Base-by-base conservation (phyloP, 2,797 vertebrate genomes). In the Bovichtus variegatus region DNA sequence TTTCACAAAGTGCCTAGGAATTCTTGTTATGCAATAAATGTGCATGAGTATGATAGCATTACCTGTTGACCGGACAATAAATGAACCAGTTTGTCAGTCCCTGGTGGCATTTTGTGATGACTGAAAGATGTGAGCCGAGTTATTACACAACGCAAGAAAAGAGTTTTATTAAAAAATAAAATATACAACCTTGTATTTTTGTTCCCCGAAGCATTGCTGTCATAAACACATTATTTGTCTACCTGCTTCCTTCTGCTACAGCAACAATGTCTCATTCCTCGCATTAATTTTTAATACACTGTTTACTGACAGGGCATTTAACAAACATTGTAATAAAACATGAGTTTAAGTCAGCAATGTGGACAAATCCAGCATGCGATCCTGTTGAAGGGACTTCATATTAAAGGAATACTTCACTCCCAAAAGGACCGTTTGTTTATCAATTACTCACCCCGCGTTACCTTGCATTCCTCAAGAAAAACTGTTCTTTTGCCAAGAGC, bases 1-100 rank as follows among this genome's bases (percentile, higher is more conserved):
- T 78, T 74, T 90, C 92, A 92, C 88, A 64, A 94, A 93, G 94
- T 94, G 94, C 94, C 94, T 92, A 62, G 68, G 66, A 74, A 63
- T 78, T 69, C 63, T 72, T 77, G 53, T 84, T 89, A 89, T 92
- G 91, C 89, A 89, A 87, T 58, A 40, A 43, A 67, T 75, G 68
- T 85, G 83, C 82, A 86, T 65, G 63, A 80, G 74, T 77, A 63
- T 89, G 67, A 87, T 66, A 83, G 86, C 82, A 87, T 91, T 87
- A 91, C 59, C 64, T 89, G 72, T 74, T 71, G 78, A 86, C 81
- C 57, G 46, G 84, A 84, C 67, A 90, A 86, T 82, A 87, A 90
- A 87, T 58, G 43, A 54, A 76, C 60, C 59, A n/a, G 59, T 78
- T 67, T 71, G 83, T 85, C 62, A 59, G 58, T 73, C 84, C 53